These are phyloP conservation scores for Drosophila macrospina DNA, from an alignment of 2,888 invertebrate genomes.

Conservation along the genomic window DNA sequence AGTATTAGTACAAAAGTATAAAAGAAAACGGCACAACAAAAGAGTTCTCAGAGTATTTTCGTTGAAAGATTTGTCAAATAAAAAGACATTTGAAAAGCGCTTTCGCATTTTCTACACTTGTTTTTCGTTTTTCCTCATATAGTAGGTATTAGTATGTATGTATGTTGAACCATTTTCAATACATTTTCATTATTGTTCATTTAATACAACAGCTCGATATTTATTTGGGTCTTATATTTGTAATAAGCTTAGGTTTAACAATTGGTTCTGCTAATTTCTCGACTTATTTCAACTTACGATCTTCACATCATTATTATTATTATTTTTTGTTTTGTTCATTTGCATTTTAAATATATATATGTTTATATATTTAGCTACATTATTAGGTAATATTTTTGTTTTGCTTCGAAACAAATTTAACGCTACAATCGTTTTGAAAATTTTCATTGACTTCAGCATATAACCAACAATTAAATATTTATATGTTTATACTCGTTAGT, in stretches of 20 bases:
- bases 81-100: conserved; percentile 16
- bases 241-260: conserved; percentile 77
- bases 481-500: conserved; percentile 20
- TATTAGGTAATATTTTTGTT: conserved; percentile 54
- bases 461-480: conserved; percentile 72
- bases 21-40: conserved; percentile 66
- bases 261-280: conserved; percentile 81
- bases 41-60: conserved; percentile 23
- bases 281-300: conserved; percentile 61
- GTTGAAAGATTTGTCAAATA: conserved; percentile 26
- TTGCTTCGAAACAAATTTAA: conserved; percentile 70
- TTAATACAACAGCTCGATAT: conserved; percentile 75
- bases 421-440: conserved; percentile 62
- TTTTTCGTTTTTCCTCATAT: background rate
- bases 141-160: background rate
- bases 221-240: conserved; percentile 44
- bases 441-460: conserved; percentile 68
- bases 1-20: conserved; percentile 74
- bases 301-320: conserved; percentile 29
- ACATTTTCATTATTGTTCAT: conserved; percentile 68
- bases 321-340: conserved; percentile 30
- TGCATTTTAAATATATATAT: conserved; percentile 36
- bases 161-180: conserved; percentile 45
- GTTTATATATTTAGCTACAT: conserved; percentile 65
- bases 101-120: conserved; percentile 21